Evolutionary conservation across 2,888 invertebrate species (phyloP), one percentile per base, ranked within the genome.

Genomic region (Synanthedon andrenaeformis): DNA sequence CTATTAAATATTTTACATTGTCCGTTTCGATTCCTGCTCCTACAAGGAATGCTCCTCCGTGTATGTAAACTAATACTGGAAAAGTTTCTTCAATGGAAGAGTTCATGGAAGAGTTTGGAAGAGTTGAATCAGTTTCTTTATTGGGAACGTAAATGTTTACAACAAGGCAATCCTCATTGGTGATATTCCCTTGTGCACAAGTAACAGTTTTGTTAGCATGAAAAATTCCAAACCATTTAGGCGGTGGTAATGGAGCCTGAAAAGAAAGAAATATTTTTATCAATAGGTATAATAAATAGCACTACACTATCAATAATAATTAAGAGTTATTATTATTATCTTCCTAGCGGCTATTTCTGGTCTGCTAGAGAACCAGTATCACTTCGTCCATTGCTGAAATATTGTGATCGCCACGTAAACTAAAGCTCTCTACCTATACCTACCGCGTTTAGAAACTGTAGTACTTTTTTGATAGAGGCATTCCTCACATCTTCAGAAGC

Each of bases 41-140:
- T 12, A 56, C 28, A 5, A 55, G 12, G 41, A 56, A 59, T 4
- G 53, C 59, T 49, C 59, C 59, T 17, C 59, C 59, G 19, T 59
- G 59, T 4, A 59, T 57, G 42, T 51, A 59, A n/a, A 59, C 55
- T 55, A 59, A 54, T 8, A 59, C 59, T 13, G 59, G 56, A 14
- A 56, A 13, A 35, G 35, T 10, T 35, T 8, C 10, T 10, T 35
- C 8, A 23, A 23, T 13, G 57, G 56, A 14, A 56, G 28, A 35
- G 35, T 10, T 35, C 5, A 23, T 13, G 57, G 56, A 14, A 56
- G 28, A 35, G 35, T 10, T 35, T 23, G 4, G 23, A 23, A 23
- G 23, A 23, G 23, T 23, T 13, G 55, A 12, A 4, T 13, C 11
- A 17, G 5, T 49, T 49, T 11, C 49, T 49, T 19, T 49, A 49